Conservation (phyloP, 2,888 invertebrate genomes). For the Abrostola triplasia region DNA sequence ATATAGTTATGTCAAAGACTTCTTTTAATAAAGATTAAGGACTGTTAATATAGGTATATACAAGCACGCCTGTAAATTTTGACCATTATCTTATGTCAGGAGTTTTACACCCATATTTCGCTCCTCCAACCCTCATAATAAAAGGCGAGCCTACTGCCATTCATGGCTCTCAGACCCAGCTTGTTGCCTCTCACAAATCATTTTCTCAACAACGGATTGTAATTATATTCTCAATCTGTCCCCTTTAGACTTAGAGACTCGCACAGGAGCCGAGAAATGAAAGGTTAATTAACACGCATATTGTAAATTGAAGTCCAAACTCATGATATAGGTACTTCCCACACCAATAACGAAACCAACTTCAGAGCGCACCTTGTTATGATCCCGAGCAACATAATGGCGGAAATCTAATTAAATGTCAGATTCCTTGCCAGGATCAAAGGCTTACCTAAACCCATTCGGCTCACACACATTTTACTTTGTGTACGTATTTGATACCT, state of each 20-base stretch:
- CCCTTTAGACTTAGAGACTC: too few species aligned
- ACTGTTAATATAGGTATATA: too few species aligned
- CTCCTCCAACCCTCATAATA: too few species aligned
- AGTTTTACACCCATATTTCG: too few species aligned
- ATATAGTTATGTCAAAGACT: background rate
- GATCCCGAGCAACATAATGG: slow-evolving; percentile 50
- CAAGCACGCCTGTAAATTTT: too few species aligned
- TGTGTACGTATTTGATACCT: slow-evolving; percentile 20
- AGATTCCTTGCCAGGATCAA: slow-evolving; percentile 58
- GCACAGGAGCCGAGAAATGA: too few species aligned
- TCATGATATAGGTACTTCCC: slow-evolving; percentile 24
- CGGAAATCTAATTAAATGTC: slow-evolving; percentile 62
- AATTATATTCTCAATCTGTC: too few species aligned
- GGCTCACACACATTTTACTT: slow-evolving; percentile 42
- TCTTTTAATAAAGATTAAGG: background rate
- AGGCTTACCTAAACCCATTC: slow-evolving; percentile 58
- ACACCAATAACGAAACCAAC: slow-evolving; percentile 20
- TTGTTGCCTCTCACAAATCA: too few species aligned
- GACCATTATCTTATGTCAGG: too few species aligned
- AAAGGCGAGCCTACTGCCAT: too few species aligned
- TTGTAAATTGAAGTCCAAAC: slow-evolving; percentile 32
- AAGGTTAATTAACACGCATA: background rate
- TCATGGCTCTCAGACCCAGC: too few species aligned
- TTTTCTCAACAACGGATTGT: too few species aligned
- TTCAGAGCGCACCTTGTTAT: slow-evolving; percentile 40